Percentiles rank a stretch among this genome's conserved stretches.
phyloP scores from a whole-genome alignment of 1,140 invertebrate species.

The Homarus americanus region DNA sequence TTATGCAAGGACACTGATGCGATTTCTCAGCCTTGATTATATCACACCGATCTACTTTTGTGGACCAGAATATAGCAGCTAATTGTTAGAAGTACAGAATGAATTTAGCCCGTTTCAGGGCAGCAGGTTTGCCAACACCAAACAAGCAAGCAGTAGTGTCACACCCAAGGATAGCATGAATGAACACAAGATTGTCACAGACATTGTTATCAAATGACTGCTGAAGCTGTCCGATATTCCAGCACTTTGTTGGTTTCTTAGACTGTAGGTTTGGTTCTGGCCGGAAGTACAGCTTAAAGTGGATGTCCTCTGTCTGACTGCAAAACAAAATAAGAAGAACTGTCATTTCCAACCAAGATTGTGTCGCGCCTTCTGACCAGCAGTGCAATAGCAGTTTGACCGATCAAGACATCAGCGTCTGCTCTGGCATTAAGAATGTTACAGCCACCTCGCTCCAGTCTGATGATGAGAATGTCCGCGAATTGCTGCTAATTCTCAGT shows the following conservation, averaged over 20 bases:
- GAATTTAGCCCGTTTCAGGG: too few species aligned
- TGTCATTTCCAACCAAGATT: slow-evolving; percentile 1
- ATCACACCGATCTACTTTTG: too few species aligned
- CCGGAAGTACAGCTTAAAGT: too few species aligned
- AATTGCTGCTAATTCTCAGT: background rate
- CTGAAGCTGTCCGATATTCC: too few species aligned
- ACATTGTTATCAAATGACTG: background rate
- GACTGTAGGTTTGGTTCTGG: background rate
- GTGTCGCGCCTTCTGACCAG: background rate
- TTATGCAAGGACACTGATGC: background rate
- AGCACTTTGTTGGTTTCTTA: background rate
- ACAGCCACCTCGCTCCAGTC: background rate
- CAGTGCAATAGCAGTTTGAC: background rate
- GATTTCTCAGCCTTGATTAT: too few species aligned
- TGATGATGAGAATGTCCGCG: background rate
- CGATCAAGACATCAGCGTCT: background rate
- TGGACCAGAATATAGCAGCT: background rate
- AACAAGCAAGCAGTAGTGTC: too few species aligned
- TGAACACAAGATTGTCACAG: background rate
- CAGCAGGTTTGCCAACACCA: too few species aligned
- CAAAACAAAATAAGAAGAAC: background rate
- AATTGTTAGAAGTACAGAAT: background rate
- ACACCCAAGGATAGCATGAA: too few species aligned
- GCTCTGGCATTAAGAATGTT: slow-evolving; percentile 5
- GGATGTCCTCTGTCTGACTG: too few species aligned